Evolutionary conservation across 1,140 invertebrate genomes (phyloP), one percentile per base, ranked within the genome.

Genomic region (Psix sp.): DNA sequence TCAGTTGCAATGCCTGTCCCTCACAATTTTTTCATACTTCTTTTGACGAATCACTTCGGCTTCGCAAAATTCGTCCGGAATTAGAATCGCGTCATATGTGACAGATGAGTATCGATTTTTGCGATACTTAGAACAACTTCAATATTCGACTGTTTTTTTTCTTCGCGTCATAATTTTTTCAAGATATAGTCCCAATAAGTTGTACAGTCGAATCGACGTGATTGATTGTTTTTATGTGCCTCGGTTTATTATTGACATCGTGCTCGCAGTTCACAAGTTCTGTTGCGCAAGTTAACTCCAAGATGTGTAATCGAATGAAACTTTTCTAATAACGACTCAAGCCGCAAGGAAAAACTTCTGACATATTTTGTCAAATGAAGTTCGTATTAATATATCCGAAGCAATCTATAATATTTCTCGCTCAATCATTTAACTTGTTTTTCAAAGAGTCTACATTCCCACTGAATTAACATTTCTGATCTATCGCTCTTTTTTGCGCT

Each of bases 301-400:
- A 59, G 56, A 56, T 29, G 31, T 54, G 57, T 71, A 71, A 71
- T 71, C 49, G 29, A 56, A 56, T 48, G 51, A 63, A 71, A 71
- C 67, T 71, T 71, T 71, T 71, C 67, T 63, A 71, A 71, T 71
- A 71, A 71, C 51, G 57, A 56, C 39, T 56, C 43, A 14, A n/a
- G 6, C 48, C 18, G 40, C 31, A 49, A 49, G 33, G 24, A 57
- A 63, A 59, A 71, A 57, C 15, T 51, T 57, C 17, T 59, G 67
- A 71, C 57, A 62, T 71, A 71, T 71, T 62, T 56, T 71, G 57
- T 62, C 57, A 71, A 71, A 62, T 56, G 36, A 62, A 62, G 38
- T 62, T 62, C 36, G 36, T 39, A 62, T 54, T 46, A 31, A 60
- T 70, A 45, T 56, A 62, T 39, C 38, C 29, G 45, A 38, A 11